A percentile compares a stretch with the other conserved stretches of the same genome.
These are phyloP conservation scores for Falco columbarius DNA, from an alignment of 2,797 vertebrate genomes.

Conservation along the genomic window DNA sequence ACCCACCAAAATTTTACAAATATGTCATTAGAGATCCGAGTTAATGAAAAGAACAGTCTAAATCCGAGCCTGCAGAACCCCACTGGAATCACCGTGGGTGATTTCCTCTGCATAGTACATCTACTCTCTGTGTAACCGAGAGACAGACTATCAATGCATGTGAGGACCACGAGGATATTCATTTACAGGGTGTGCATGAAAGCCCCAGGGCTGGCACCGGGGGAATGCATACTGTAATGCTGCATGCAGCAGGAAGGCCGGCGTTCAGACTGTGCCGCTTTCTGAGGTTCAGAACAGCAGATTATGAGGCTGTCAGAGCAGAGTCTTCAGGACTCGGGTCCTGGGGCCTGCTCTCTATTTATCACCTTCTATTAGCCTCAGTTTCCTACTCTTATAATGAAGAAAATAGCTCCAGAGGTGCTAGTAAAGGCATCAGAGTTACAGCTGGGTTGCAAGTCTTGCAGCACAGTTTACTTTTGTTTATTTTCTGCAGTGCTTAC, in stretches of 20 bases:
- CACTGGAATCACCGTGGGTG: not conserved
- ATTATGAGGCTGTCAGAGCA: not conserved
- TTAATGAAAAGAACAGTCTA: not conserved
- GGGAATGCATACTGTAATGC: fast-evolving
- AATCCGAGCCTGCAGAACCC: not conserved
- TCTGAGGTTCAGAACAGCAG: not conserved
- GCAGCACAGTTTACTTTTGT: not conserved
- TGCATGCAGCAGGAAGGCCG: not conserved
- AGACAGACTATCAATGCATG: slow-evolving; percentile 1
- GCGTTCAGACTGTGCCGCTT: fast-evolving
- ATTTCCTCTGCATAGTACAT: not conserved
- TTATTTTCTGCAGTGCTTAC: slow-evolving; percentile 5
- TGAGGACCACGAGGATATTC: not conserved
- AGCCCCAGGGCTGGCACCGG: not conserved
- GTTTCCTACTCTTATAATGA: not conserved
- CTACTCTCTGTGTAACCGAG: not conserved
- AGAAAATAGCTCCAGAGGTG: not conserved
- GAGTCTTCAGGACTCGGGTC: not conserved
- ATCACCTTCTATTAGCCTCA: not conserved
- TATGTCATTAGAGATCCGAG: not conserved
- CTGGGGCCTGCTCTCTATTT: not conserved
- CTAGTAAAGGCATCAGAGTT: not conserved
- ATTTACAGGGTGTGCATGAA: not conserved
- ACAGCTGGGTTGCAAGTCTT: not conserved
- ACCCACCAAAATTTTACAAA: not conserved